Percentiles rank a stretch among this genome's conserved stretches.
Evolutionary conservation across 2,888 invertebrate species (phyloP).

Genomic region (Tipula vernalis): DNA sequence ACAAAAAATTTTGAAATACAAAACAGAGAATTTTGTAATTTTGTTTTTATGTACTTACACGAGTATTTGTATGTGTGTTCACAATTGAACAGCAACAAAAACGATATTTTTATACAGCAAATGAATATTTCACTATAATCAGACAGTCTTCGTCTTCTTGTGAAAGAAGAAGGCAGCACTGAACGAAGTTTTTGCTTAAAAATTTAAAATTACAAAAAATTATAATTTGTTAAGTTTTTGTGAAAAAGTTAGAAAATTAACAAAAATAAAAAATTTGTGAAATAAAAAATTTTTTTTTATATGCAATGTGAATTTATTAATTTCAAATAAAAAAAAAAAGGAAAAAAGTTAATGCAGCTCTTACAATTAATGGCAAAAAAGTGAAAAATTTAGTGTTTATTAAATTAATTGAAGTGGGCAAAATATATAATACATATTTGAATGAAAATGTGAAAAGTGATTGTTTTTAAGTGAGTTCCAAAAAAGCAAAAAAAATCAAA

Average conservation of each 20-base stretch:
- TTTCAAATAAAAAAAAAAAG: neutral
- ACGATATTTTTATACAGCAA: neutral
- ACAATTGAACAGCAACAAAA: neutral
- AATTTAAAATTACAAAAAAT: slow-evolving; percentile 14
- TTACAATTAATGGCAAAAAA: neutral
- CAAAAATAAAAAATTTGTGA: neutral
- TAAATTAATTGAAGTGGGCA: neutral
- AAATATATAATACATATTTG: neutral
- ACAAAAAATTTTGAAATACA: neutral
- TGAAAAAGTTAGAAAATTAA: neutral
- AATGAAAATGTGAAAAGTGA: neutral
- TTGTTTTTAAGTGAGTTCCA: neutral
- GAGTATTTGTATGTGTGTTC: neutral
- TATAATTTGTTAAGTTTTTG: neutral
- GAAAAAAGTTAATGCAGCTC: neutral
- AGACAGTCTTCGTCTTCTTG: slow-evolving; percentile 11
- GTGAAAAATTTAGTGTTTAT: neutral
- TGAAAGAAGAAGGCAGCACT: slow-evolving; percentile 9
- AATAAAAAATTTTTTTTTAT: no score
- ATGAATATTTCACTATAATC: neutral
- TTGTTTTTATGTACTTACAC: neutral
- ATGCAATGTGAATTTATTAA: neutral
- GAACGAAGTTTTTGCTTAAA: slow-evolving; percentile 6
- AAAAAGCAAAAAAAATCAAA: neutral
- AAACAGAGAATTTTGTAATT: neutral